These are phyloP conservation scores for Noctua fimbriata DNA, from an alignment of 2,888 invertebrate species.

Conservation along the genomic window DNA sequence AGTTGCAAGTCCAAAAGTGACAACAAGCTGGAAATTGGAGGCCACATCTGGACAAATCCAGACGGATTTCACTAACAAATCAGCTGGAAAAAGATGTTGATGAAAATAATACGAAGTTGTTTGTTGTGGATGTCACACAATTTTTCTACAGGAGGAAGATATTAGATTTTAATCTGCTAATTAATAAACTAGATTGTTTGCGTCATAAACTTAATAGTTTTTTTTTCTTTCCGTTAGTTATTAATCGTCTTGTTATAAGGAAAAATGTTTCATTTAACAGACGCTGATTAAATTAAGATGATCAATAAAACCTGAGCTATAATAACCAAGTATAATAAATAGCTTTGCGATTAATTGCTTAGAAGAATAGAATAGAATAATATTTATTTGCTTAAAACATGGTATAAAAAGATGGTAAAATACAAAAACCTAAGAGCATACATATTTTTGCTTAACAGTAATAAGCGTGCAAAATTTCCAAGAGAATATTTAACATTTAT, in stretches of 20 bases:
- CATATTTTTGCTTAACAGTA: no score
- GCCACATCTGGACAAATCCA: not conserved
- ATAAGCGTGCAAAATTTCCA: no score
- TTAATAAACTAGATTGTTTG: not conserved
- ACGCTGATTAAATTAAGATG: constrained; percentile 22
- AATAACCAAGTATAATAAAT: not conserved
- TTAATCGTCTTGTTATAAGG: constrained; percentile 23
- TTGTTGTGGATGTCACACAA: not conserved
- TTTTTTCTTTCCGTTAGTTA: not conserved
- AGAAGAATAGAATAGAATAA: no score
- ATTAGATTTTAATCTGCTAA: not conserved
- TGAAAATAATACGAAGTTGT: not conserved
- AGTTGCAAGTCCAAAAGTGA: not conserved
- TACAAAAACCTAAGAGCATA: no score
- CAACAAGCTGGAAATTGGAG: not conserved
- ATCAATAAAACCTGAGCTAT: constrained; percentile 34
- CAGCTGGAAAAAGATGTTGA: not conserved
- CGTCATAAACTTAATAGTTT: no score
- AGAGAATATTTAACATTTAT: no score
- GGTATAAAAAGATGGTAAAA: no score
- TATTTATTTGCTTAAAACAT: no score
- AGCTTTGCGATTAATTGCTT: constrained; percentile 23
- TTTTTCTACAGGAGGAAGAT: not conserved
- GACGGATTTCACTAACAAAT: not conserved
- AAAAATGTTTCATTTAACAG: constrained; percentile 20